Conservation (phyloP, 2,113 vertebrate species). For the Petroica traversi region DNA sequence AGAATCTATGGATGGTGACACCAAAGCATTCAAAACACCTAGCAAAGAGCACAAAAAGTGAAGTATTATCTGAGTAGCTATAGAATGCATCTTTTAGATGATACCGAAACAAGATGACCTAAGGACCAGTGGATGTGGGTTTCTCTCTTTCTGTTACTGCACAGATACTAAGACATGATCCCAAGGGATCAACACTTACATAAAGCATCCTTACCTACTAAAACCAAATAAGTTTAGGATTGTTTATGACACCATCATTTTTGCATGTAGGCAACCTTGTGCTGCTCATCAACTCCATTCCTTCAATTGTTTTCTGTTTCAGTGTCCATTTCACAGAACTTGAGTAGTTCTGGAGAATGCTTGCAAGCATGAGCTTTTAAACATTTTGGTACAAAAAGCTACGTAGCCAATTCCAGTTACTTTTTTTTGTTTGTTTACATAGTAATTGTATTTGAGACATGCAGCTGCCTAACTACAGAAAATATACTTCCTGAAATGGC, state of each 20-base stretch:
- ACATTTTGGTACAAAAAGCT: background rate
- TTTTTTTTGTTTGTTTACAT: background rate
- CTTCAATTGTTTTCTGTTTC: background rate
- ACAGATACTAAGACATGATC: background rate
- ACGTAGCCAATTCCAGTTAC: background rate
- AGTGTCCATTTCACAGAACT: background rate
- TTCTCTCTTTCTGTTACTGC: background rate
- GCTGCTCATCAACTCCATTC: background rate
- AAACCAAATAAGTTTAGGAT: background rate
- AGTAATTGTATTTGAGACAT: background rate
- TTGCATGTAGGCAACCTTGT: background rate
- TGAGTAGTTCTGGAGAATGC: background rate
- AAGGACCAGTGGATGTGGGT: background rate
- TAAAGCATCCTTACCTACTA: background rate
- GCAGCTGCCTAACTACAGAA: background rate
- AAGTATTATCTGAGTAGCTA: background rate
- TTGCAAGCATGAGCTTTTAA: background rate
- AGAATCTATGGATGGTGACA: constrained; percentile 73
- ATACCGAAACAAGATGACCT: background rate
- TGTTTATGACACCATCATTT: background rate
- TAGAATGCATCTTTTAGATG: background rate
- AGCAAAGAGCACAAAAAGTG: constrained; percentile 80
- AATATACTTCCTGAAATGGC: background rate
- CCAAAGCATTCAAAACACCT: constrained; percentile 76
- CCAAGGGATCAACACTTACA: background rate